phyloP scores from a whole-genome alignment of 2,888 invertebrate species.

The Drosophila yooni region DNA sequence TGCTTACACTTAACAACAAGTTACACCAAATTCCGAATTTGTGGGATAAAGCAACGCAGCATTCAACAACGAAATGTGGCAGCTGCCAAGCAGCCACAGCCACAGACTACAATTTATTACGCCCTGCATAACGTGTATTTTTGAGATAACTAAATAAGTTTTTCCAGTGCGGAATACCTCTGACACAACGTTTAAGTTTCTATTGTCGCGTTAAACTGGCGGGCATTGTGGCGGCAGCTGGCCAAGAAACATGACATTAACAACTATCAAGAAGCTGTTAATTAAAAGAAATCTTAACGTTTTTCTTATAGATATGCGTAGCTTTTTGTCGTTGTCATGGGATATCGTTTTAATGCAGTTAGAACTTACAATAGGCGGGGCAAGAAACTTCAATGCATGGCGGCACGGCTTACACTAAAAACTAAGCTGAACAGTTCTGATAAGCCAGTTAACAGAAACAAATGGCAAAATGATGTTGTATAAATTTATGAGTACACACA shows the following conservation, averaged over 20 bases:
- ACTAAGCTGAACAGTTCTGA: background rate
- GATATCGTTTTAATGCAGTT: constrained; percentile 59
- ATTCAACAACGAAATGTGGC: background rate
- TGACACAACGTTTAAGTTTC: constrained; percentile 1
- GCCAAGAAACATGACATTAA: constrained; percentile 54
- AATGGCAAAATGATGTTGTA: constrained; percentile 2
- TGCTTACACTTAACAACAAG: constrained; percentile 1
- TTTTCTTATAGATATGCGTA: constrained; percentile 8
- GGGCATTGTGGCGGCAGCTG: background rate
- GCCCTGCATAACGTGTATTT: constrained; percentile 15
- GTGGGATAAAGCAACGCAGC: constrained; percentile 60
- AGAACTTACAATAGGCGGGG: constrained; percentile 19
- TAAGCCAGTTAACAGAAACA: constrained; percentile 14
- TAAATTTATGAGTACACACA: constrained; percentile 43
- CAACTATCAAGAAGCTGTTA: constrained; percentile 54
- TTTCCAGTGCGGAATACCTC: background rate
- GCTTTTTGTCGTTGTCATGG: constrained; percentile 30
- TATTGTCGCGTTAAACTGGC: constrained; percentile 32
- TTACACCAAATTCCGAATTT: constrained; percentile 74
- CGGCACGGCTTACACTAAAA: background rate
- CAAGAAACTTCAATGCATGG: background rate
- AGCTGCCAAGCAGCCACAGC: constrained; percentile 14
- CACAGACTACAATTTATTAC: background rate
- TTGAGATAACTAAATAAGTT: background rate
- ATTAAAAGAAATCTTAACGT: constrained; percentile 44